Conservation (phyloP, 2,113 vertebrate genomes). For the Vulpes ferrilata region DNA sequence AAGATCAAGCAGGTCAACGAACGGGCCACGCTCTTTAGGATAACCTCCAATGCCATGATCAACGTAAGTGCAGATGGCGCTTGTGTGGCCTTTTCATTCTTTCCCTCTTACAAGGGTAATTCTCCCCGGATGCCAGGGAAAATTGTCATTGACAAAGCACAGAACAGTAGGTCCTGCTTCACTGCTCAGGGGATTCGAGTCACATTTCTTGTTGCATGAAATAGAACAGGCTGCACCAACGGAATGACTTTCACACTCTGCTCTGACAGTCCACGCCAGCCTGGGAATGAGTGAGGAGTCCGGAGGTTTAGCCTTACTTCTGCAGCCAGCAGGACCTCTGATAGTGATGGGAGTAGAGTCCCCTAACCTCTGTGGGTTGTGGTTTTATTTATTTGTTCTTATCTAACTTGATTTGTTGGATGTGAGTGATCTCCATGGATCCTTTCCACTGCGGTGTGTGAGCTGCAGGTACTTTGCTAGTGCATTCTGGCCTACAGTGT, state of each 20-base stretch:
- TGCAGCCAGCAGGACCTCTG: neutral
- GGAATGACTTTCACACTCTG: neutral
- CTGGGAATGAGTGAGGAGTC: too few species aligned
- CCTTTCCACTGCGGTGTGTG: neutral
- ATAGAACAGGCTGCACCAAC: neutral
- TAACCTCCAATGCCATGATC: constrained; percentile 99
- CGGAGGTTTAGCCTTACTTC: neutral
- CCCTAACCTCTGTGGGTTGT: neutral
- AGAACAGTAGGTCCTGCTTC: neutral
- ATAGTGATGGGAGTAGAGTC: neutral
- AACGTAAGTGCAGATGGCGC: constrained; percentile 90
- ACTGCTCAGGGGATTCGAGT: neutral
- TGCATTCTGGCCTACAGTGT: neutral
- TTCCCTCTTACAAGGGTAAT: neutral
- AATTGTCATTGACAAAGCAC: neutral
- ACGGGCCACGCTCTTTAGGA: constrained; percentile 96
- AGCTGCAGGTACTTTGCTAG: neutral
- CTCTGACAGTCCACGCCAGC: neutral
- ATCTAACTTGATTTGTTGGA: neutral
- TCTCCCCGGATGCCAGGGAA: neutral
- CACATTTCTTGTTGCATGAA: neutral
- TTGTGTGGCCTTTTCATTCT: neutral
- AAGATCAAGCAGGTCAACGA: constrained; percentile 98
- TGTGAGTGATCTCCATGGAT: neutral
- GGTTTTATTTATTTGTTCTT: neutral